phyloP scores from a whole-genome alignment of 1,140 invertebrate genomes.

The Drosophila carrolli region DNA sequence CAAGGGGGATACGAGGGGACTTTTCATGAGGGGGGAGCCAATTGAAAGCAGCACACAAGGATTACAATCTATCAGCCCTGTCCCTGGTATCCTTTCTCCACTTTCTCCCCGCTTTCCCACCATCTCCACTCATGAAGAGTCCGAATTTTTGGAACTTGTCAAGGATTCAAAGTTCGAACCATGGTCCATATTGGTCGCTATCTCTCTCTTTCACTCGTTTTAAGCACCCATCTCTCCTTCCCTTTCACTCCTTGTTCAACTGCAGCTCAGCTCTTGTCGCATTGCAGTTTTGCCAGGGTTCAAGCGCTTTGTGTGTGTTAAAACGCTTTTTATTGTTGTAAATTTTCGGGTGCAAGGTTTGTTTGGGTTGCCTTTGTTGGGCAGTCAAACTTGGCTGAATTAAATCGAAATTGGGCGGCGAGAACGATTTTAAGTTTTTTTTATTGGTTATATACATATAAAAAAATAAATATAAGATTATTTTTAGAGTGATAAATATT shows the following conservation, averaged over 20 bases:
- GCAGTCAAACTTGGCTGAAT: slow-evolving; percentile 19
- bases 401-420: background rate
- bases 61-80: slow-evolving; percentile 75
- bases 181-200: slow-evolving; percentile 27
- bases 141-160: slow-evolving; percentile 50
- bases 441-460: no score
- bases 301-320: slow-evolving; percentile 73
- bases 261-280: slow-evolving; percentile 63
- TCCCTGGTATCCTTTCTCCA: slow-evolving; percentile 2
- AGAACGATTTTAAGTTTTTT: background rate
- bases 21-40: slow-evolving; percentile 32
- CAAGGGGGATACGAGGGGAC: slow-evolving; percentile 10
- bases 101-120: background rate
- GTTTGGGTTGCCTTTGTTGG: slow-evolving; percentile 8
- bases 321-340: slow-evolving; percentile 80
- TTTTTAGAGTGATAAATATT: no score
- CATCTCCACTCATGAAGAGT: slow-evolving; percentile 4
- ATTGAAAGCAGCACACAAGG: slow-evolving; percentile 76
- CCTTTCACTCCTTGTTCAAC: slow-evolving; percentile 18
- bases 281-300: slow-evolving; percentile 70
- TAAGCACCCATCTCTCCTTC: background rate
- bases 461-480: no score
- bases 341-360: slow-evolving; percentile 50
- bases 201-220: slow-evolving; percentile 1
- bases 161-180: slow-evolving; percentile 59